Evolutionary conservation across 2,888 invertebrate genomes (phyloP).

Genomic region (Vanessa cardui): DNA sequence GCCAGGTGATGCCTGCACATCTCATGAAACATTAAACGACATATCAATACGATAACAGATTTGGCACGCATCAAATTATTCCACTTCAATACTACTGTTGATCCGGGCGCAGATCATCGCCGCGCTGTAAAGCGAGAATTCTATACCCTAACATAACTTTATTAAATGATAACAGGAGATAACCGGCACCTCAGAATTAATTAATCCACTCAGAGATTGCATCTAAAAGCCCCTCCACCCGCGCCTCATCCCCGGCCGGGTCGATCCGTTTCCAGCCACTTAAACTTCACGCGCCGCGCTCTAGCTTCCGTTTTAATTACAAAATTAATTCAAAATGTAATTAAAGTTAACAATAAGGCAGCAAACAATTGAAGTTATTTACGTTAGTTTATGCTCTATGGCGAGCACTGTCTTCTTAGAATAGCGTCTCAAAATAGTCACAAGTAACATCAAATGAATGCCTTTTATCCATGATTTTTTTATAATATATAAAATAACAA

Average conservation of each 20-base stretch:
- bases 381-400: constrained; percentile 78
- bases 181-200: constrained; percentile 83
- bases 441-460: too few relatives aligned
- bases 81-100: constrained; percentile 12
- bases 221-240: constrained; percentile 66
- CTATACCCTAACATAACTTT: constrained; percentile 75
- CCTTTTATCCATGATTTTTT: too few relatives aligned
- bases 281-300: constrained; percentile 83
- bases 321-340: constrained; percentile 85
- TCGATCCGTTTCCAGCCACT: constrained; percentile 83
- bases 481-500: too few relatives aligned
- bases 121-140: constrained; percentile 56
- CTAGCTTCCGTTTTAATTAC: constrained; percentile 84
- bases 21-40: constrained; percentile 78
- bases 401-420: constrained; percentile 58
- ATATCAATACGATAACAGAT: constrained; percentile 60
- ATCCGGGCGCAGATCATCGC: constrained; percentile 45
- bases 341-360: constrained; percentile 84
- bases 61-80: constrained; percentile 41
- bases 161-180: constrained; percentile 82
- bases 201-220: constrained; percentile 83
- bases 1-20: constrained; percentile 76
- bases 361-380: constrained; percentile 84
- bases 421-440: constrained; percentile 50
- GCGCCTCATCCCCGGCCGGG: constrained; percentile 53